Evolutionary conservation across 2,888 invertebrate species (phyloP).

Genomic region (Eilema griseolum): DNA sequence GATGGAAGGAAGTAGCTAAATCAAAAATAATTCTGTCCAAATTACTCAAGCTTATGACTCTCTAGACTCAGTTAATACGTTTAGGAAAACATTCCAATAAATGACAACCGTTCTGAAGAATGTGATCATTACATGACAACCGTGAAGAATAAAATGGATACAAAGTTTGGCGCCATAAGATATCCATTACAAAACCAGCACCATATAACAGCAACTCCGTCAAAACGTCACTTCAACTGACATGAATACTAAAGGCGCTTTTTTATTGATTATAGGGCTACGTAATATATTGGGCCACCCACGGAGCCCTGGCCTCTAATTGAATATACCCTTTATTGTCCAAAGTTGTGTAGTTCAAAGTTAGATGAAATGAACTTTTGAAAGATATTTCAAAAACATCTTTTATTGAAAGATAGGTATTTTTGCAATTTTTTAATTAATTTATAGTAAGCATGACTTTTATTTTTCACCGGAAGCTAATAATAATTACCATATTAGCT

Average conservation of each 20-base stretch:
- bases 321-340: constrained; percentile 71
- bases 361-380: constrained; percentile 63
- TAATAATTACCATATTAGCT: too few relatives aligned
- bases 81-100: constrained; percentile 2
- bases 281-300: constrained; percentile 72
- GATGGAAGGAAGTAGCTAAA: too few relatives aligned
- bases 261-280: constrained; percentile 72
- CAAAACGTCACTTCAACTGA: constrained; percentile 66
- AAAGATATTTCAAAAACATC: constrained; percentile 45
- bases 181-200: constrained; percentile 48
- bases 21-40: too few relatives aligned
- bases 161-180: constrained; percentile 38
- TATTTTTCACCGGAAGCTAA: too few relatives aligned
- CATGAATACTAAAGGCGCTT: constrained; percentile 59
- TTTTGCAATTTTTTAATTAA: too few relatives aligned
- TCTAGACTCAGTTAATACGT: neutral
- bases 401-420: too few relatives aligned
- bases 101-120: constrained; percentile 20
- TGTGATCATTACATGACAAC: constrained; percentile 25
- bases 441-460: too few relatives aligned
- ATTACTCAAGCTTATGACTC: neutral
- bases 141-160: constrained; percentile 25
- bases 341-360: constrained; percentile 72
- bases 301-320: constrained; percentile 65
- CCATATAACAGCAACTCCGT: constrained; percentile 49